A percentile compares a stretch with the other conserved stretches of the same genome.
Conservation (phyloP, 2,888 invertebrate species). For the Linnaemya vulpina region DNA sequence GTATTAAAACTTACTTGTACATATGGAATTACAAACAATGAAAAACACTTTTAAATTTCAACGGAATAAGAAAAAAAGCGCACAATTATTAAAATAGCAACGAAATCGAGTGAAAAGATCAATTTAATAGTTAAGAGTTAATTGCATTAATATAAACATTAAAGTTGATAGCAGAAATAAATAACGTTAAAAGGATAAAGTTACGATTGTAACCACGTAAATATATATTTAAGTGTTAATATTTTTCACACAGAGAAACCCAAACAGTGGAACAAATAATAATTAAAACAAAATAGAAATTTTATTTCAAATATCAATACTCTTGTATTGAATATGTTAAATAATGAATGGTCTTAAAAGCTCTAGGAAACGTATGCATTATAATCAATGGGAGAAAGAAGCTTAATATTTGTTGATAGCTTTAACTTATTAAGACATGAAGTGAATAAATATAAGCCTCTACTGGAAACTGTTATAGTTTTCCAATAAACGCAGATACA, state of each 20-base stretch:
- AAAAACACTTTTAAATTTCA: not conserved
- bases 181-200: slow-evolving; percentile 34
- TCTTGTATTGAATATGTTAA: no score
- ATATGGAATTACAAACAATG: no score
- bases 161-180: slow-evolving; percentile 60
- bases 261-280: not conserved
- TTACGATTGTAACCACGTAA: slow-evolving; percentile 2
- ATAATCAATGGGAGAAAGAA: no score
- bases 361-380: no score
- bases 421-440: no score
- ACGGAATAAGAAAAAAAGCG: not conserved
- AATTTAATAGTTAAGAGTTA: slow-evolving; percentile 64
- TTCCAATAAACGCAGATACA: no score
- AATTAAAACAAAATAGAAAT: not conserved
- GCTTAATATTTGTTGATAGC: no score
- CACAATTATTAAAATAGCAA: slow-evolving; percentile 46
- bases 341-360: no score
- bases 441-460: no score
- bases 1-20: no score
- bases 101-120: slow-evolving; percentile 62
- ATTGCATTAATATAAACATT: slow-evolving; percentile 67
- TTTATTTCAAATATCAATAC: no score
- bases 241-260: not conserved
- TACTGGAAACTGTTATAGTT: no score
- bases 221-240: not conserved